Conservation (phyloP, 1,140 invertebrate species). For the Cotesia chilonis region DNA sequence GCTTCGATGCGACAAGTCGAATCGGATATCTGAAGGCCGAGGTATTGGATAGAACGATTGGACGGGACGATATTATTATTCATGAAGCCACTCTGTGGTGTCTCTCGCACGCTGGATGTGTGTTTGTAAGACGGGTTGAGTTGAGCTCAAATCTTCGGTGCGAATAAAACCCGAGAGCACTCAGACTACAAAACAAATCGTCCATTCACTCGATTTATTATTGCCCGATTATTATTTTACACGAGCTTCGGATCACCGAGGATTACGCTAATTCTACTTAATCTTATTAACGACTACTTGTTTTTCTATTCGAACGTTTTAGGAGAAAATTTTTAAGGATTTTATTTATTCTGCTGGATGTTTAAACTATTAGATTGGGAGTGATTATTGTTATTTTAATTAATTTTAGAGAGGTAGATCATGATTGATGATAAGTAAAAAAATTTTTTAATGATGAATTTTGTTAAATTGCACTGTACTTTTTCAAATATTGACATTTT, state of each 20-base stretch:
- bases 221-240: conserved; percentile 18
- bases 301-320: too few relatives aligned
- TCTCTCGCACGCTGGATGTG: conserved; percentile 11
- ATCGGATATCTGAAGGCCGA: not conserved
- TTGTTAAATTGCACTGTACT: too few relatives aligned
- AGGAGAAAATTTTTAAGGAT: too few relatives aligned
- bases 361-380: too few relatives aligned
- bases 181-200: conserved; percentile 18
- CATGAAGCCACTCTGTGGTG: conserved; percentile 19
- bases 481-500: too few relatives aligned
- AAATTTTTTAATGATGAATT: too few relatives aligned
- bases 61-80: conserved; percentile 18
- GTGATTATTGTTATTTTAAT: too few relatives aligned
- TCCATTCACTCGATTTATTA: conserved; percentile 17
- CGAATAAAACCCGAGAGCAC: conserved; percentile 12
- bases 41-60: not conserved
- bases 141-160: not conserved
- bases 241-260: not conserved
- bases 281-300: not conserved
- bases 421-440: too few relatives aligned
- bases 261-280: not conserved
- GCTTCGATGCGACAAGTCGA: conserved; percentile 8
- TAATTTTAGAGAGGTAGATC: too few relatives aligned
- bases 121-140: too few relatives aligned
- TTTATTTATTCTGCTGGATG: too few relatives aligned